Base-by-base conservation (phyloP, 92 coral and sea anemone species). In the Bergia sp. region DNA sequence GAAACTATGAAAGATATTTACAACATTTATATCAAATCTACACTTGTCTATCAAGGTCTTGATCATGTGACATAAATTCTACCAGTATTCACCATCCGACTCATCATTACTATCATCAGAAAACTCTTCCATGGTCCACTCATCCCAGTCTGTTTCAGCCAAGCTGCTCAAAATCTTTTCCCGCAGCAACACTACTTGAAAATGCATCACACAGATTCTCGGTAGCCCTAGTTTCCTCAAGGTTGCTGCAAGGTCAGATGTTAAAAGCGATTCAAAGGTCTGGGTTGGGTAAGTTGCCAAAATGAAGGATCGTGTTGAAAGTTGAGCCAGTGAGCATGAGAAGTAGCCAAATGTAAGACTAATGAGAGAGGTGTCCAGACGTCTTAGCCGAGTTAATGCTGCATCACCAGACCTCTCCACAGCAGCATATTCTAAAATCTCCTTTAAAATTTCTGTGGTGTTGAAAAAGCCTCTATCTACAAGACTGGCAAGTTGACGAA, bases 21-120 rank as follows among this genome's bases (percentile, higher is more conserved):
- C 16, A 53, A 53, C 58, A 53, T 53, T 53, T 10, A 53, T 3
- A 53, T 11, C 58, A 2, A 53, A 53, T 53, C 58, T 53, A 53
- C 58, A 53, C 16, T 53, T 53, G 1, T 53, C 58, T 53, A 53
- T 53, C 3, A 53, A 0, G 10, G 58, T 12, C 29, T 53, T 61
- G 69, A 16, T 61, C 29, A 18, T 18, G 7, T 61, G 69, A 21
- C 69, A 0, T 61, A 18, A 18, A 57, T 29, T 64, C 90, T 89
- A 95, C 98, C 97, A 94, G 81, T 91, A 94, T 78, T 95, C 96
- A 37, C 94, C 94, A 44, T 91, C 94, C 3, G 96, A 93, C 73
- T 95, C 96, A 53, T 94, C 98, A 77, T 92, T 92, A 89, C 97
- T 92, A 18, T 91, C 98, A 66, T 92, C 93, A 61, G 87, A 90